phyloP scores from a whole-genome alignment of 2,888 invertebrate genomes.

The Erebia ligea region DNA sequence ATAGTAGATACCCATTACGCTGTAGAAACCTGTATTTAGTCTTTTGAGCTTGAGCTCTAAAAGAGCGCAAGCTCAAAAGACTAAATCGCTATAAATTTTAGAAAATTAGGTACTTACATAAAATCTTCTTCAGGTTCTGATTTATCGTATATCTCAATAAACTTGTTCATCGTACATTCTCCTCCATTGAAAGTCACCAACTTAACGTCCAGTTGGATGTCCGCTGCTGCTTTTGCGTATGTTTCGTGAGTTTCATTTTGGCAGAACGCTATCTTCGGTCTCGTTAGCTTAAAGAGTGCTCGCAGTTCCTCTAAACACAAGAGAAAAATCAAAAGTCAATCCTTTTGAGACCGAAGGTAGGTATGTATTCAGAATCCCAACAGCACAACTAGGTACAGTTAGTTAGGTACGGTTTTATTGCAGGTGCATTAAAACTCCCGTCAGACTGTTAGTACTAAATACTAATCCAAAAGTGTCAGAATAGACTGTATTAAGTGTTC shows the following conservation, averaged over 20 bases:
- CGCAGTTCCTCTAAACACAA: conserved; percentile 57
- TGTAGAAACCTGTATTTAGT: no score
- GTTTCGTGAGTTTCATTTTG: conserved; percentile 50
- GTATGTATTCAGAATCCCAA: no score
- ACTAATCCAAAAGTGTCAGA: no score
- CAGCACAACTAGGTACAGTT: no score
- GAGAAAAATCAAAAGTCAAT: not conserved
- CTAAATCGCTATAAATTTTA: no score
- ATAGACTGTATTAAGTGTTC: no score
- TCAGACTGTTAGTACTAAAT: no score
- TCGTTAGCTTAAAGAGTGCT: conserved; percentile 53
- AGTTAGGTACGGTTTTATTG: no score
- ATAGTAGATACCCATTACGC: not conserved
- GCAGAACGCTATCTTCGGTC: conserved; percentile 65
- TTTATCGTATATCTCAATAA: conserved; percentile 51
- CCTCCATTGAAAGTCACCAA: conserved; percentile 60
- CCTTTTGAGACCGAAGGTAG: no score
- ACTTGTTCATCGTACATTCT: conserved; percentile 52
- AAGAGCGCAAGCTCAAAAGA: no score
- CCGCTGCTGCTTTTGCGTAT: conserved; percentile 48
- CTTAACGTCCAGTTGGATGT: conserved; percentile 53
- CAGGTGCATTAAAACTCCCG: no score
- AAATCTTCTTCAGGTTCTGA: conserved; percentile 51
- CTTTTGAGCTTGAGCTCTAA: no score
- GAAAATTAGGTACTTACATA: conserved; percentile 52